phyloP scores from a whole-genome alignment of 2,888 invertebrate species.

The Sepiola atlantica region DNA sequence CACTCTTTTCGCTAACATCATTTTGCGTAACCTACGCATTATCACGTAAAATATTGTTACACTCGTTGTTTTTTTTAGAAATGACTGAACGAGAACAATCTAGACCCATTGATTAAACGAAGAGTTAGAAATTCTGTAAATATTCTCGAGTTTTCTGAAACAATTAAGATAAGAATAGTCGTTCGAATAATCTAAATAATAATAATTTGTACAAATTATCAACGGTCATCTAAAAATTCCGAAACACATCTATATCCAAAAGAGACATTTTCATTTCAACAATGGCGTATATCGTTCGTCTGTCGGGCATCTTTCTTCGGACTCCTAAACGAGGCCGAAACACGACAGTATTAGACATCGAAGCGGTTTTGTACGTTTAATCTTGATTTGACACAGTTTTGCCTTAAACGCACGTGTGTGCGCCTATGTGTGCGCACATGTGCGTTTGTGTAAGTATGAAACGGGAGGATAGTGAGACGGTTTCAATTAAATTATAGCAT shows the following conservation, averaged over 20 bases:
- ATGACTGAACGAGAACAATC: too few relatives aligned
- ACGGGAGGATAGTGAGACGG: background rate
- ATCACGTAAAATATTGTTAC: too few relatives aligned
- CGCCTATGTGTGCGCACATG: background rate
- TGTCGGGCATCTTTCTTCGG: background rate
- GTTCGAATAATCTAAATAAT: too few relatives aligned
- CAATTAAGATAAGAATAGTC: too few relatives aligned
- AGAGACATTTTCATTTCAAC: background rate
- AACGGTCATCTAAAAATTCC: too few relatives aligned
- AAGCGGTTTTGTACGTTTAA: background rate
- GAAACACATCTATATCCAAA: background rate
- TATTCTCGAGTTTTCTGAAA: too few relatives aligned
- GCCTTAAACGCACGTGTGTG: background rate
- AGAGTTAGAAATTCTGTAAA: too few relatives aligned
- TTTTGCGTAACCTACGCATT: too few relatives aligned
- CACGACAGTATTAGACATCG: background rate
- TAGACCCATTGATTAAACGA: too few relatives aligned
- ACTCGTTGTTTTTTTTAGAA: too few relatives aligned
- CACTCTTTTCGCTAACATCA: too few relatives aligned
- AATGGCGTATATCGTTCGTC: background rate
- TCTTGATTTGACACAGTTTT: background rate
- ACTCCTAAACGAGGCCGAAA: background rate
- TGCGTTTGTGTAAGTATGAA: background rate
- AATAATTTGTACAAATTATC: too few relatives aligned
- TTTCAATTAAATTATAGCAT: conserved; percentile 8